Evolutionary conservation across 2,888 invertebrate genomes (phyloP), one percentile per base, ranked within the genome.

Genomic region (Dicyrtoma fusca): DNA sequence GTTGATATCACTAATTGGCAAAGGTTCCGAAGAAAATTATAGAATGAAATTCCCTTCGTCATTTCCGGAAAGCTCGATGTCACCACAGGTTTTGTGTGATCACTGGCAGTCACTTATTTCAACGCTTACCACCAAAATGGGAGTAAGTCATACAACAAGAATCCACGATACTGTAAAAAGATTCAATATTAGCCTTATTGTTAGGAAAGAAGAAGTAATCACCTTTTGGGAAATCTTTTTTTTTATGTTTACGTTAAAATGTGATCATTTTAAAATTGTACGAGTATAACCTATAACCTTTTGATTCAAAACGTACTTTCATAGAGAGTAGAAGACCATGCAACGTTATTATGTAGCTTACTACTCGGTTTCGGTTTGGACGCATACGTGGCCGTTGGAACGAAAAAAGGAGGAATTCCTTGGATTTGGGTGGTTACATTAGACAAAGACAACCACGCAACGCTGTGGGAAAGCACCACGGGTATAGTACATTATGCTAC

Each of bases 401-500:
- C 72, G 5, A 70, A 70, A 45, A 55, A 53, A 17, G 73, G 62
- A 34, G 73, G 75, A 47, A 61, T 53, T 53, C 68, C 75, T 19
- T 75, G 75, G 75, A 62, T 70, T 11, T 78, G 78, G 78, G 73
- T 73, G 11, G 59, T 76, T 34, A 75, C 76, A 21, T 23, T 78
- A 53, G 75, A 75, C 61, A 62, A 69, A 23, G 72, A 72, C 25
- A 63, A 64, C 25, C 26, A 72, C 19, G 72, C 75, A 5, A 73
- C 73, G 8, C 75, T 76, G 53, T 78, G 78, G 78, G 78, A 78
- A 59, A 73, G 73, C 26, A 76, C 74, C 1, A 74, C 71, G 49
- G 75, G 78, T 76, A 25, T 45, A 21, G 25, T 14, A 51, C 34
- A n/a, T n/a, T n/a, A n/a, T n/a, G n/a, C n/a, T n/a, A n/a, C n/a